Evolutionary conservation across 2,888 invertebrate species (phyloP), one percentile per base, ranked within the genome.

Genomic region (Bursaphelenchus okinawaensis): DNA sequence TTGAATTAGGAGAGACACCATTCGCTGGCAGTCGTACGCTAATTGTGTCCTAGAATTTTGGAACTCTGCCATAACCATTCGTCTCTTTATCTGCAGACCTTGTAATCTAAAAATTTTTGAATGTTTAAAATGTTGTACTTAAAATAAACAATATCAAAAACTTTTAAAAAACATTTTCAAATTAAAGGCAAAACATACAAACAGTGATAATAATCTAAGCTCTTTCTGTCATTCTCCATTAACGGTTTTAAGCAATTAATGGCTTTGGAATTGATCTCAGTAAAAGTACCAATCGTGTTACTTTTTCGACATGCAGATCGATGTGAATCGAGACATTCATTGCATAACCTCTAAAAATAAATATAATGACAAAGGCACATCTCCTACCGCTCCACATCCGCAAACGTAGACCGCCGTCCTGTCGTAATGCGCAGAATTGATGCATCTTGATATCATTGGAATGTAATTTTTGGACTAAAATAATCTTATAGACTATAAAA

Each of bases 181-280:
- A 22, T 4, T 16, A 1, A 51, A 31, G 9, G 8, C 40, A 20
- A 23, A n/a, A 56, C 51, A 55, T 59, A 59, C 60, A 55, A 6
- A 16, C 40, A 55, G 20, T 59, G 60, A 27, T 59, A 59, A 22
- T 59, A 23, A 9, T 20, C 31, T 31, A 23, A 59, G 52, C 3
- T 50, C 52, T 59, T 59, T 4, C 24, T 19, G 60, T 59, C 60
- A 6, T 59, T 59, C n/a, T 59, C 52, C 1, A 50, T 50, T 20
- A 59, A 19, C 22, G 52, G 22, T n/a, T 12, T 51, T 50, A 59
- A 40, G 23, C 22, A 52, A 22, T n/a, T 27, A 2, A 29, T 19
- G 12, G 60, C 20, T n/a, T 29, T 31, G 8, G 22, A 16, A n/a
- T 40, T 40, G 3, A 40, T 12, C n/a, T 40, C 40, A 40, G 40